Base-by-base conservation (phyloP, 2,113 vertebrate genomes). In the Plestiodon gilberti region DNA sequence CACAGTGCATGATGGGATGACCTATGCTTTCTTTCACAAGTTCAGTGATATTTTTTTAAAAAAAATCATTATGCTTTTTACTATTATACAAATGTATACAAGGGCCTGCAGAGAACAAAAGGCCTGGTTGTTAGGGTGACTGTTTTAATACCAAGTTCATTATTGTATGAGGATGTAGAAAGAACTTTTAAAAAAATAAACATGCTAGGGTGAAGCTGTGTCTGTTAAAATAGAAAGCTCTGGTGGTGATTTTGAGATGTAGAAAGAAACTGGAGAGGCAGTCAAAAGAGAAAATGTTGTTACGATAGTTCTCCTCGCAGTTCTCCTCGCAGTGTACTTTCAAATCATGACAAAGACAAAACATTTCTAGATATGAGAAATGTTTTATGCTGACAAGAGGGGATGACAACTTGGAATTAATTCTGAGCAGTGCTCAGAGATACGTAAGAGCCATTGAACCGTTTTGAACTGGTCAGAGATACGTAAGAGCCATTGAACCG, bases 1-100 rank as follows among this genome's bases (percentile, higher is more conserved):
- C 67, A 17, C 71, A 52, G 61, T 91, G 87, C 80, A 88, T 87
- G 70, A 78, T 33, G 84, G 38, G 43, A 86, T 87, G 85, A 80
- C 52, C 5, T 6, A 18, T 78, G 81, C 88, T 57, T 75, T 40
- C 43, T 90, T 70, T 2, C 86, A 78, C 81, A 86, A 77, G 35
- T 6, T 74, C 57, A 40, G 20, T 43, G 18, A 23, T n/a, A 18
- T 48, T 65, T 10, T 48, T 65, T 10, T 43, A 23, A 70, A 70
- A 20, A 23, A n/a, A 6, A 35, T 25, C 30, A 81, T 71, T 57
- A 71, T 35, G 14, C n/a, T 59, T 48, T 48, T 48, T 48, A 48
- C 43, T 48, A 48, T n/a, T n/a, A n/a, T n/a, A n/a, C n/a, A n/a
- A n/a, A n/a, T n/a, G n/a, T n/a, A n/a, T n/a, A n/a, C n/a, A n/a